Conservation (phyloP, 2,113 vertebrate species). For the Mandrillus leucophaeus region DNA sequence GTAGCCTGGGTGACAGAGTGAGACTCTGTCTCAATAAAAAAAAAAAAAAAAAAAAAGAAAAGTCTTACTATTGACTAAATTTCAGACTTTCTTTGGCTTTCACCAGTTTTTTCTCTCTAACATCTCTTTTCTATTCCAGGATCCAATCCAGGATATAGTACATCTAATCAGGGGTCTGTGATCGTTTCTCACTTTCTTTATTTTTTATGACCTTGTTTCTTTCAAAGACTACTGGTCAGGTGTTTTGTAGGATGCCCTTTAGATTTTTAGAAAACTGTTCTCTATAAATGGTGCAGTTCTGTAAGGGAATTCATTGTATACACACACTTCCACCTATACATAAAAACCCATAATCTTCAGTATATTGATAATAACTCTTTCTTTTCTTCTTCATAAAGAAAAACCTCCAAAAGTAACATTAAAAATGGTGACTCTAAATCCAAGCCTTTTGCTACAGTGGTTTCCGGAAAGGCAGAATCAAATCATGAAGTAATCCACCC, state of each 20-base stretch:
- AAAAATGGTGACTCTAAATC: conserved; percentile 82
- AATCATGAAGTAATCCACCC: conserved; percentile 2
- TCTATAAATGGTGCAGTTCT: conserved; percentile 24
- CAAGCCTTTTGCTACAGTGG: conserved; percentile 70
- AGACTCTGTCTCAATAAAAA: too few species aligned
- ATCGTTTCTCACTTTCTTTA: neutral
- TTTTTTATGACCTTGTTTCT: neutral
- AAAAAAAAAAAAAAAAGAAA: neutral
- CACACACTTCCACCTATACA: neutral
- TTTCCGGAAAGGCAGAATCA: conserved; percentile 73
- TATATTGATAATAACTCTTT: conserved; percentile 28
- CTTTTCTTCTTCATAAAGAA: conserved; percentile 83
- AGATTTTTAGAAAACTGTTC: neutral
- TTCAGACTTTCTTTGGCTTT: neutral
- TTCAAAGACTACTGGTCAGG: neutral
- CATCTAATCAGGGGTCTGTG: neutral
- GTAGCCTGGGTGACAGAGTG: too few species aligned
- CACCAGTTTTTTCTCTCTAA: neutral
- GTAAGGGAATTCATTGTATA: neutral
- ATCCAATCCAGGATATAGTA: neutral
- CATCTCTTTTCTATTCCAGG: neutral
- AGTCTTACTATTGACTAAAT: neutral
- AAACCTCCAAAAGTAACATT: conserved; percentile 90
- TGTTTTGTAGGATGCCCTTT: neutral
- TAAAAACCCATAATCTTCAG: neutral